Evolutionary conservation across 2,888 invertebrate species (phyloP).

Genomic region (Meta bourneti): DNA sequence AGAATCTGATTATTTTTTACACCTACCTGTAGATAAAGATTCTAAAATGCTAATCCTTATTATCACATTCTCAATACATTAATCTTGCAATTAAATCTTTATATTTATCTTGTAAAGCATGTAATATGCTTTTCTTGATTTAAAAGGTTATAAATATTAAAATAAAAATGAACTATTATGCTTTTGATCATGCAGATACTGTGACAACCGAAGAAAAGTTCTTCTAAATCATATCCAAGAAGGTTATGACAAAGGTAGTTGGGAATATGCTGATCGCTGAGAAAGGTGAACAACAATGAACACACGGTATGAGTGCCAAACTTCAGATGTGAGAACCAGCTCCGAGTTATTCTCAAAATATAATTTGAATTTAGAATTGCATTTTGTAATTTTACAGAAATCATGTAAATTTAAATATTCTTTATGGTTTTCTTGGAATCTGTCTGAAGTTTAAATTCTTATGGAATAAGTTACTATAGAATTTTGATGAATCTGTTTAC

Average conservation of each 20-base stretch:
- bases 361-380: too few species aligned
- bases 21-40: too few species aligned
- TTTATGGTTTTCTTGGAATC: too few species aligned
- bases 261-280: constrained; percentile 91
- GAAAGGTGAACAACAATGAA: neutral
- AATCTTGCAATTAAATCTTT: neutral
- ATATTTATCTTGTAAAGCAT: neutral
- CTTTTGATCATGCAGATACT: constrained; percentile 88
- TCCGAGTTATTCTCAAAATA: too few species aligned
- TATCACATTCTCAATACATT: neutral
- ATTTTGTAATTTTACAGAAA: too few species aligned
- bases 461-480: too few species aligned
- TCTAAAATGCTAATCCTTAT: too few species aligned
- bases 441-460: too few species aligned
- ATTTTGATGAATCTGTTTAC: too few species aligned
- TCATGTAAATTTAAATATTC: too few species aligned
- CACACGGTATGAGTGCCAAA: neutral
- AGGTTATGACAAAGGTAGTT: constrained; percentile 99
- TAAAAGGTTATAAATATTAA: neutral
- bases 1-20: too few species aligned
- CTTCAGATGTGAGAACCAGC: too few species aligned
- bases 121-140: neutral
- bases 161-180: neutral
- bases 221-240: constrained; percentile 98
- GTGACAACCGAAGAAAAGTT: constrained; percentile 97